phyloP scores from a whole-genome alignment of 2,888 invertebrate species.

The Cosmia pyralina region DNA sequence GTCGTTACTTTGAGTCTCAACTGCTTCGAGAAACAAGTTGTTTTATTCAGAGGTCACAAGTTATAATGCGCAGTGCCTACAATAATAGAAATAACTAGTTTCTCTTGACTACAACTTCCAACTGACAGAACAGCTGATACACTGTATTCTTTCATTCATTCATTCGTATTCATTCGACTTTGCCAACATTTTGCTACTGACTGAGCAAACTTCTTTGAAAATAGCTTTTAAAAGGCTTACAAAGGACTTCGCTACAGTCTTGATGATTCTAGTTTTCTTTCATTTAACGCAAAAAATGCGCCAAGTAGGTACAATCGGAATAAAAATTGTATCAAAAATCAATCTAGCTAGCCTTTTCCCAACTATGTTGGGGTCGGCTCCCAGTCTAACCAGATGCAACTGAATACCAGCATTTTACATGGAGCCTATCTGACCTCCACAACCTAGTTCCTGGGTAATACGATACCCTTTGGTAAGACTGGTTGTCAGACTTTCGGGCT shows the following conservation, averaged over 20 bases:
- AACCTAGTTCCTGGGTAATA: too few relatives aligned
- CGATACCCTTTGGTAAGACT: too few relatives aligned
- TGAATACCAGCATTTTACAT: too few relatives aligned
- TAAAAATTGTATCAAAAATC: neutral
- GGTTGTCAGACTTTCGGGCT: too few relatives aligned
- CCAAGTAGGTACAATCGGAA: neutral
- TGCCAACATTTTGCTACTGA: slow-evolving; percentile 6
- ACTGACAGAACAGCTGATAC: slow-evolving; percentile 13
- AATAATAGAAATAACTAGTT: slow-evolving; percentile 31
- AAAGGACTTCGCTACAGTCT: slow-evolving; percentile 14
- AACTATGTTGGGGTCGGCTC: too few relatives aligned
- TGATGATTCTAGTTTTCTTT: slow-evolving; percentile 30
- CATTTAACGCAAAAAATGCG: neutral
- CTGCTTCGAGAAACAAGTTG: slow-evolving; percentile 5
- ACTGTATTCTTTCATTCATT: slow-evolving; percentile 10
- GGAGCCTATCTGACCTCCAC: too few relatives aligned
- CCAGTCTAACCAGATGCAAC: too few relatives aligned
- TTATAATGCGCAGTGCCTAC: neutral
- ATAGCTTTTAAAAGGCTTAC: slow-evolving; percentile 13
- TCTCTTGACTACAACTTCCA: slow-evolving; percentile 15
- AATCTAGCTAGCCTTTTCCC: too few relatives aligned
- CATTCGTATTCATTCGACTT: slow-evolving; percentile 1
- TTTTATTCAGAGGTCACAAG: slow-evolving; percentile 4
- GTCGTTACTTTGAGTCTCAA: slow-evolving; percentile 1
- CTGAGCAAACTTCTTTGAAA: slow-evolving; percentile 1